Evolutionary conservation across 2,888 invertebrate genomes (phyloP), one percentile per base, ranked within the genome.

Genomic region (Drosophila maculinotata): DNA sequence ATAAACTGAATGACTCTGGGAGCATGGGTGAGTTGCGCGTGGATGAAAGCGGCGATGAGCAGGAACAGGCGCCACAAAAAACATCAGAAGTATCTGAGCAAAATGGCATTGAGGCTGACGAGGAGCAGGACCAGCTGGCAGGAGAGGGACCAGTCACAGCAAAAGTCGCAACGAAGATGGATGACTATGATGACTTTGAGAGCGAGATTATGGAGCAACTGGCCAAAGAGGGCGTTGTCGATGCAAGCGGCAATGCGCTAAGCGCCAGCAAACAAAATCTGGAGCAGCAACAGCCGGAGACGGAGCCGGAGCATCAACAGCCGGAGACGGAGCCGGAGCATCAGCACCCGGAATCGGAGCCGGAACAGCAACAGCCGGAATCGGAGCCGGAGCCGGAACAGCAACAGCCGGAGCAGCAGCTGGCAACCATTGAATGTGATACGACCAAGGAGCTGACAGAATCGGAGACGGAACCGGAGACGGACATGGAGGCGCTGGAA

Each of bases 11-110:
- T 7, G 59, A 68, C 4, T 77, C 75, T 35, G 76, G 76, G 20
- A 53, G 76, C 86, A 53, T 59, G 49, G 89, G 81, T 3, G 82
- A 86, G 9, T 58, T 90, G 14, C 73, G 69, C 0, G 41, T 90
- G 23, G 88, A 89, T 0, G 91, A 90, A 1, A 88, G 83, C 39
- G 57, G 30, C 14, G 67, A 56, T 10, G 72, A 60, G 3, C 2
- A 20, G 36, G 59, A 49, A 17, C 35, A n/a, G 12, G 42, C 48
- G 41, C 1, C 15, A 4, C 15, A 35, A 14, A 5, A 9, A 3
- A 17, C 35, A 3, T 2, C 33, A 1, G 14, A 20, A 20, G 20
- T 20, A 20, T 2, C 8, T 14, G 45, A 20, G 12, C 17, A 12
- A 1, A 45, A 45, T 31, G 45, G 31, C n/a, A 38, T 38, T 20